These are phyloP conservation scores for Jaculus jaculus DNA, from an alignment of 2,113 vertebrate genomes.

Conservation along the genomic window DNA sequence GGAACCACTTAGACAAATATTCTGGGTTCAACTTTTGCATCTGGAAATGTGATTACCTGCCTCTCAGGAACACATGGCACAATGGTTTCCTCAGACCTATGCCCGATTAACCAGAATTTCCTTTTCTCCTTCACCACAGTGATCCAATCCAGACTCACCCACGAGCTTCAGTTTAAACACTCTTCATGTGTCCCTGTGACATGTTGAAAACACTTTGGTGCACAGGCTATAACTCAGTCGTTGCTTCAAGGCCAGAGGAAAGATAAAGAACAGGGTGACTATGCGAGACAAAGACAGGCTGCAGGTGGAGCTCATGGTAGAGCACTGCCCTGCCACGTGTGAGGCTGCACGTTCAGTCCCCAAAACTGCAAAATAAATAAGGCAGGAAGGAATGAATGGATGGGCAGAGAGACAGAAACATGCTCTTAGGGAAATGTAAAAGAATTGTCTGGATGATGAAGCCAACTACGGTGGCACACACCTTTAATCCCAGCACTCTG, in stretches of 20 bases:
- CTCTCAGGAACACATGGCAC: accelerated
- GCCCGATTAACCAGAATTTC: not conserved
- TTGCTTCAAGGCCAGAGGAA: accelerated
- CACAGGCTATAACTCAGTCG: accelerated
- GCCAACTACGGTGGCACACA: no score
- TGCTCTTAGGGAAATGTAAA: no score
- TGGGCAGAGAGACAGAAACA: no score
- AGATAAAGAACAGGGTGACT: accelerated
- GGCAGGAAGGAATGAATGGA: no score
- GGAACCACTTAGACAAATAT: not conserved
- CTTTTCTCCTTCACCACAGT: not conserved
- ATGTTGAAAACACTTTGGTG: not conserved
- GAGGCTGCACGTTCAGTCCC: not conserved
- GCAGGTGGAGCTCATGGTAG: not conserved
- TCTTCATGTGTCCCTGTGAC: not conserved
- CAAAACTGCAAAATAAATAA: no score
- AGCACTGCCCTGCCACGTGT: no score
- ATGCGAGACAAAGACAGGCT: no score
- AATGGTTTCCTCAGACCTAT: not conserved
- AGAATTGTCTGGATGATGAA: no score
- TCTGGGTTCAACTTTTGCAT: not conserved
- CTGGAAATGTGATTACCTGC: not conserved
- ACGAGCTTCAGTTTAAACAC: not conserved
- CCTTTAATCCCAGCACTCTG: no score
- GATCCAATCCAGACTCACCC: not conserved